These are phyloP conservation scores for Eristalinus aeneus DNA, from an alignment of 2,888 invertebrate genomes.

Conservation along the genomic window DNA sequence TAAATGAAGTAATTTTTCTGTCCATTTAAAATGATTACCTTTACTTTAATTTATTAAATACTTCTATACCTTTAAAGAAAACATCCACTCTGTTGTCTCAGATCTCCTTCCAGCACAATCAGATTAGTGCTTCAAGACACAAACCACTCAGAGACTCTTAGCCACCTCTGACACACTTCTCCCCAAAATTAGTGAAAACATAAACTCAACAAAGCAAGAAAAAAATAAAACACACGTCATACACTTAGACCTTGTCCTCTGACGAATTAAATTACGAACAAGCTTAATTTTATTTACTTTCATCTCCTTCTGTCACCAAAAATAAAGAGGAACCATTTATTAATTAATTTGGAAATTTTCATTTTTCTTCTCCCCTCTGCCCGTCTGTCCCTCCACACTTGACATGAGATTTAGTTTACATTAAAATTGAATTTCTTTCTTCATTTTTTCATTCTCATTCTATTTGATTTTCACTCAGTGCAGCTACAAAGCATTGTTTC, in stretches of 20 bases:
- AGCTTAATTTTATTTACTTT: constrained; percentile 30
- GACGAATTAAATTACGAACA: not conserved
- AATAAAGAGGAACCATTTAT: constrained; percentile 67
- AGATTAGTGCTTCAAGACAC: no score
- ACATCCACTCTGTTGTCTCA: no score
- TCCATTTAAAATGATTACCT: no score
- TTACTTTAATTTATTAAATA: no score
- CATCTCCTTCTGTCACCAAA: constrained; percentile 49
- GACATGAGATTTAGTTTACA: not conserved
- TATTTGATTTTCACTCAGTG: constrained; percentile 43
- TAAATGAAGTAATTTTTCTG: no score
- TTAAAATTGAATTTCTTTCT: not conserved
- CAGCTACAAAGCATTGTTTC: constrained; percentile 20
- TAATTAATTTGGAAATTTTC: constrained; percentile 20
- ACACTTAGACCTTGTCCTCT: not conserved
- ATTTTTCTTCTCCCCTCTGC: not conserved
- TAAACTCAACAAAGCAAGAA: no score
- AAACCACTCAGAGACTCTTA: no score
- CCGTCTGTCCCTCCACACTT: not conserved
- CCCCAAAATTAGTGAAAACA: no score
- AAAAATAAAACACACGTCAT: not conserved
- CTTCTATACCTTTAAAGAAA: no score
- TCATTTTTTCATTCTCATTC: not conserved
- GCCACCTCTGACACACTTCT: no score
- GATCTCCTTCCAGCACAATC: no score